phyloP scores from a whole-genome alignment of 2,113 vertebrate genomes.

The Panurus biarmicus region DNA sequence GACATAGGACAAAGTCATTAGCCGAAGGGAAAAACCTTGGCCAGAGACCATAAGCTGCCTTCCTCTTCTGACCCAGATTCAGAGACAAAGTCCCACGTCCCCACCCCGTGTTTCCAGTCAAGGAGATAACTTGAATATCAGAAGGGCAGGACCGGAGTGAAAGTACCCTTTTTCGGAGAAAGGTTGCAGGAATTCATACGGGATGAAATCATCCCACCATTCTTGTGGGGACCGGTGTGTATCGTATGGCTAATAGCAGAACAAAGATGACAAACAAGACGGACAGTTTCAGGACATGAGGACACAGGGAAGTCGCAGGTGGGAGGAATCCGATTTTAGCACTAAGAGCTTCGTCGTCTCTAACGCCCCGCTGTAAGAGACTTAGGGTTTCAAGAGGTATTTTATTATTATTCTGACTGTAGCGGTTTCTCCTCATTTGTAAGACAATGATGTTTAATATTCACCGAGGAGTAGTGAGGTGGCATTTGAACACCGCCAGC shows the following conservation, averaged over 20 bases:
- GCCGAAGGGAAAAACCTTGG: not conserved
- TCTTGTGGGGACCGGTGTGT: not conserved
- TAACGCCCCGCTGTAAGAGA: not conserved
- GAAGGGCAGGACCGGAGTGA: not conserved
- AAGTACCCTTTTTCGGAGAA: not conserved
- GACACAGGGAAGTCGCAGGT: not conserved
- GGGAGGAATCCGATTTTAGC: not conserved
- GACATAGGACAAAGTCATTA: not conserved
- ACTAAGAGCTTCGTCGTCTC: not conserved
- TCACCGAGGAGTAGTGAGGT: not conserved
- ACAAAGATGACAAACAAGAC: not conserved
- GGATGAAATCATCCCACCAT: not conserved
- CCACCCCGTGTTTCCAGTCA: not conserved
- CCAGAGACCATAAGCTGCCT: not conserved
- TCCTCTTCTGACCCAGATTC: not conserved
- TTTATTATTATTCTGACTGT: not conserved
- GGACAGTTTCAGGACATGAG: not conserved
- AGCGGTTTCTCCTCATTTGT: slow-evolving; percentile 5
- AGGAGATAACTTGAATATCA: not conserved
- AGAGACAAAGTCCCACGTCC: not conserved
- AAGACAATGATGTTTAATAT: slow-evolving; percentile 25
- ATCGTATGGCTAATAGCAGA: not conserved
- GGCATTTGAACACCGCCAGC: not conserved
- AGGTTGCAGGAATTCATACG: not conserved
- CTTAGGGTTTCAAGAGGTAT: not conserved